A percentile compares a stretch with the other conserved stretches of the same genome.
These are phyloP conservation scores for Heliconius sara DNA, from an alignment of 2,888 invertebrate genomes.

Conservation along the genomic window DNA sequence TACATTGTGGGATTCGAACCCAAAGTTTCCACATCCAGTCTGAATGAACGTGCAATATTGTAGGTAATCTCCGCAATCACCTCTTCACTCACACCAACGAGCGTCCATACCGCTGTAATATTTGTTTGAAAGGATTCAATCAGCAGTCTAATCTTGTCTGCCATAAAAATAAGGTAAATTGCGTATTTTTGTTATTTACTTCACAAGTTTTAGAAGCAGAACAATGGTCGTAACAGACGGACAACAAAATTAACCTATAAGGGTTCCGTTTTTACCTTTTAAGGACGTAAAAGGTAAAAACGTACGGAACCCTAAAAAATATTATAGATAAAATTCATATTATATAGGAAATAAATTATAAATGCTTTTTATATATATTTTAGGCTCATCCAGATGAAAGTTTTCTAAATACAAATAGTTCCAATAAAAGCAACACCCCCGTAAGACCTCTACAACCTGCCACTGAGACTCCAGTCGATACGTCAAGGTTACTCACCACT, in stretches of 20 bases:
- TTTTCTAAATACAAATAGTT: slow-evolving; percentile 38
- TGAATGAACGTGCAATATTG: slow-evolving; percentile 37
- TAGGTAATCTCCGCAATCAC: slow-evolving; percentile 90
- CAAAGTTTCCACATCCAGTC: too few relatives aligned
- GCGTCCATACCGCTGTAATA: slow-evolving; percentile 89
- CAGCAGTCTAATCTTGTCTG: slow-evolving; percentile 92
- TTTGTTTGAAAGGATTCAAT: slow-evolving; percentile 90
- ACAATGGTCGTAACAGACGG: not conserved
- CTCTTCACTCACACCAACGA: slow-evolving; percentile 91
- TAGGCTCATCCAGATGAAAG: slow-evolving; percentile 68
- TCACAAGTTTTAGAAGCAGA: not conserved
- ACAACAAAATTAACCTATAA: too few relatives aligned
- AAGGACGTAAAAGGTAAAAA: too few relatives aligned
- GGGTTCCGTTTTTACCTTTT: too few relatives aligned
- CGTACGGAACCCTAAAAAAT: too few relatives aligned
- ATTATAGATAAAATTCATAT: too few relatives aligned
- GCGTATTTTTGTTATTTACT: not conserved
- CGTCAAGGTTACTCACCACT: slow-evolving; percentile 48
- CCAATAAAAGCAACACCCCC: slow-evolving; percentile 50
- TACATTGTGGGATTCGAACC: too few relatives aligned
- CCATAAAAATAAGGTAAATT: slow-evolving; percentile 87
- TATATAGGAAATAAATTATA: too few relatives aligned
- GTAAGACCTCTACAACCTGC: slow-evolving; percentile 49
- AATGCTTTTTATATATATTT: too few relatives aligned
- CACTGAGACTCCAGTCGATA: slow-evolving; percentile 55